A percentile compares a stretch with the other conserved stretches of the same genome.
These are phyloP conservation scores for Tenthredo notha DNA, from an alignment of 2,888 invertebrate genomes.

Conservation along the genomic window DNA sequence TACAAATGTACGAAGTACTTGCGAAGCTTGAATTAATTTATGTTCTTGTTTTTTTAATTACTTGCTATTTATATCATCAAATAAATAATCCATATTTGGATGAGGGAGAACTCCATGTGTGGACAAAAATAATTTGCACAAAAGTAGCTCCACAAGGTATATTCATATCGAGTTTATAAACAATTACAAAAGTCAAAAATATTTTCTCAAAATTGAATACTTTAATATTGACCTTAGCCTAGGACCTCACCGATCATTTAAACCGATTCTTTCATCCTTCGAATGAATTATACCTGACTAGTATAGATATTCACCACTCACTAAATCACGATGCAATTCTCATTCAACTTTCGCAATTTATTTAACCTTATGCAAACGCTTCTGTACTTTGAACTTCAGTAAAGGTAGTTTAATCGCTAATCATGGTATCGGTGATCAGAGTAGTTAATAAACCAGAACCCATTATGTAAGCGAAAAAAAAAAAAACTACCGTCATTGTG, in stretches of 20 bases:
- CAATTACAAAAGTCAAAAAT: background rate
- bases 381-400: background rate
- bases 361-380: background rate
- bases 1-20: background rate
- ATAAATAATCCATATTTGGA: background rate
- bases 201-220: background rate
- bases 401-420: background rate
- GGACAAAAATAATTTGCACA: background rate
- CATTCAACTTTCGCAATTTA: background rate
- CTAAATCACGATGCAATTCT: background rate
- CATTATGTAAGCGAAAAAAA: background rate
- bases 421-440: background rate
- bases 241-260: background rate
- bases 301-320: background rate
- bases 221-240: background rate
- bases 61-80: background rate
- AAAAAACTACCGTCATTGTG: background rate
- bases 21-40: background rate
- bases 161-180: background rate
- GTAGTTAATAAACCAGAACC: background rate
- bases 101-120: background rate
- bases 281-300: background rate
- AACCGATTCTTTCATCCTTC: background rate
- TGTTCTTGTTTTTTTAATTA: background rate
- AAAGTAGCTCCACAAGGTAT: background rate